phyloP scores from a whole-genome alignment of 2,797 vertebrate genomes.

The Sebastes trivittatus region DNA sequence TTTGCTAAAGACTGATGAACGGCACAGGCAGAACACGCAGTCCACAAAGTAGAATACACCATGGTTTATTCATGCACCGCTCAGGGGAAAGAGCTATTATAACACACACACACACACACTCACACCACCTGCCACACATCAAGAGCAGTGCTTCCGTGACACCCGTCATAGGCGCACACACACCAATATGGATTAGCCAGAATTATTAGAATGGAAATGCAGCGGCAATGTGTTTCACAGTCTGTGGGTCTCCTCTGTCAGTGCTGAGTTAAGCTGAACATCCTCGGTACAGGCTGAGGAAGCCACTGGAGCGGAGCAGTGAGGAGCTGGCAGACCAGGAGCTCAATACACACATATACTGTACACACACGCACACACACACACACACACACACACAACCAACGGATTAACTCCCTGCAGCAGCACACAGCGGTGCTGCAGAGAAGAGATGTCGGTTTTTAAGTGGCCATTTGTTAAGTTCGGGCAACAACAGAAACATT shows the following conservation, averaged over 20 bases:
- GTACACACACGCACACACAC: not conserved
- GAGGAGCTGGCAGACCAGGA: slow-evolving; percentile 68
- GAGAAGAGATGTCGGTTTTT: slow-evolving; percentile 74
- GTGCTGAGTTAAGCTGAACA: slow-evolving; percentile 76
- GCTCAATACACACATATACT: slow-evolving; percentile 22
- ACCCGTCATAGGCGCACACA: slow-evolving; percentile 30
- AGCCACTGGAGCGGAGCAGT: slow-evolving; percentile 69
- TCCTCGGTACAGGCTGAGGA: slow-evolving; percentile 65
- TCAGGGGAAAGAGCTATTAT: slow-evolving; percentile 50
- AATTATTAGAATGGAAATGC: slow-evolving; percentile 78
- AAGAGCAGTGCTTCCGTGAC: slow-evolving; percentile 51
- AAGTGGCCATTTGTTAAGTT: slow-evolving; percentile 79
- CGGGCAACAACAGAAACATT: slow-evolving; percentile 70
- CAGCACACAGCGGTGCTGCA: slow-evolving; percentile 58
- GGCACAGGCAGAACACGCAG: slow-evolving; percentile 26
- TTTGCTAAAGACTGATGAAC: slow-evolving; percentile 50
- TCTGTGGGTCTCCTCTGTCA: slow-evolving; percentile 73
- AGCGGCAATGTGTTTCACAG: slow-evolving; percentile 73
- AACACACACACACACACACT: slow-evolving; percentile 30
- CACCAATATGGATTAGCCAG: slow-evolving; percentile 60
- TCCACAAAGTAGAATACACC: slow-evolving; percentile 43
- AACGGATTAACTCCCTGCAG: slow-evolving; percentile 68
- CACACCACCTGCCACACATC: slow-evolving; percentile 67
- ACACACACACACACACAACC: not conserved
- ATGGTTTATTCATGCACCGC: slow-evolving; percentile 75